These are phyloP conservation scores for Parazoanthus darwini DNA, from an alignment of 92 coral and sea anemone genomes.

Conservation along the genomic window DNA sequence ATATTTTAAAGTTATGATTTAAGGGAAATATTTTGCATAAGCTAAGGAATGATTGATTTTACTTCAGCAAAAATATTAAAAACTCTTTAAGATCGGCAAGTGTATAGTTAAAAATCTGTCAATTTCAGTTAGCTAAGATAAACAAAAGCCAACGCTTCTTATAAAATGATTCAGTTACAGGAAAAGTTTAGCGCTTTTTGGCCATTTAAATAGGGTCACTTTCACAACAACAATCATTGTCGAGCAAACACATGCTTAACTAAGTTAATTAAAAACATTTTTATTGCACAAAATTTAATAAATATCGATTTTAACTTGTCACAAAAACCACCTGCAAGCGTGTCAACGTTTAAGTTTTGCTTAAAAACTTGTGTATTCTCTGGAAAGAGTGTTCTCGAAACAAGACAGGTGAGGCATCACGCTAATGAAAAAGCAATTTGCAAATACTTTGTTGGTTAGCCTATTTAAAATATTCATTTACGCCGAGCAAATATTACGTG, in stretches of 20 bases:
- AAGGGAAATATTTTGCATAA: background rate
- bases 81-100: background rate
- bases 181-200: background rate
- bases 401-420: background rate
- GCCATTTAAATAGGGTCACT: background rate
- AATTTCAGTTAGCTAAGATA: too few relatives aligned
- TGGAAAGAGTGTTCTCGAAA: background rate
- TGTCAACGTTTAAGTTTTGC: too few relatives aligned
- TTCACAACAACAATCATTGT: too few relatives aligned
- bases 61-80: background rate
- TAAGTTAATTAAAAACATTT: background rate
- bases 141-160: background rate
- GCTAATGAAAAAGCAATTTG: too few relatives aligned
- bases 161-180: background rate
- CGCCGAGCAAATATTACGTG: background rate
- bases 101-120: too few relatives aligned
- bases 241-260: background rate
- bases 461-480: background rate
- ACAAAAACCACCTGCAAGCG: background rate
- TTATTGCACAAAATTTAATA: background rate
- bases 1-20: too few relatives aligned
- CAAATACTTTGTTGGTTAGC: background rate
- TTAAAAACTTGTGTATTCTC: background rate
- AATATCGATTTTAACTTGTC: background rate
- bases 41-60: background rate